Percentiles rank a stretch among this genome's conserved stretches.
Evolutionary conservation across 2,113 vertebrate species (phyloP).

Genomic region (Aldabrachelys gigantea): DNA sequence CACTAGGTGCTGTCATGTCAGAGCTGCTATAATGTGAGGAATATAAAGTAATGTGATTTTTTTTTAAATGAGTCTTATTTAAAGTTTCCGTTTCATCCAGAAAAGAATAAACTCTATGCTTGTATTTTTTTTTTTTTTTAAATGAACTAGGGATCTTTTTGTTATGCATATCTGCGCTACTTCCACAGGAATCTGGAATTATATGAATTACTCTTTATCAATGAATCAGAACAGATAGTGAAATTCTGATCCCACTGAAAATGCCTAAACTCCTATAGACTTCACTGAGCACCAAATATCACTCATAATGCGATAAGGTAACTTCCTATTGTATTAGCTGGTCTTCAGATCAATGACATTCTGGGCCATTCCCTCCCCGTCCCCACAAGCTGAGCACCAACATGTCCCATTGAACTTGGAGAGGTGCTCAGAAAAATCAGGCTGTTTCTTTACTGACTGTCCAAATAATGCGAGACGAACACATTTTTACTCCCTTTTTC

Average conservation of each 20-base stretch:
- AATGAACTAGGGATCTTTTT: not conserved
- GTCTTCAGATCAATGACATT: not conserved
- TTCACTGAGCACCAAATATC: not conserved
- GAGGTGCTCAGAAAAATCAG: not conserved
- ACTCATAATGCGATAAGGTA: not conserved
- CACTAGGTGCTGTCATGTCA: fast-evolving
- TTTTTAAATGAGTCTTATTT: not conserved
- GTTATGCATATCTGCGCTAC: not conserved
- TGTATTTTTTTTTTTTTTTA: not conserved
- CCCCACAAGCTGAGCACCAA: too few species aligned
- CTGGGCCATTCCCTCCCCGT: too few species aligned
- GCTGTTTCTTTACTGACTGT: not conserved
- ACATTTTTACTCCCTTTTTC: not conserved
- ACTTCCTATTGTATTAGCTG: not conserved
- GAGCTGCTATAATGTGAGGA: not conserved
- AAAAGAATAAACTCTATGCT: not conserved
- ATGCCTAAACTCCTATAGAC: not conserved
- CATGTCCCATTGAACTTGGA: not conserved
- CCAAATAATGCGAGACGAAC: not conserved
- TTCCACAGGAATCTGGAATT: not conserved
- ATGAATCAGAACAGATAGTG: fast-evolving
- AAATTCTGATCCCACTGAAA: not conserved
- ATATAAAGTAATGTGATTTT: not conserved
- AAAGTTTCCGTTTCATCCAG: not conserved
- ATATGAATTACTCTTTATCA: not conserved